phyloP scores from a whole-genome alignment of 2,113 vertebrate species.

The Guaruba guarouba region DNA sequence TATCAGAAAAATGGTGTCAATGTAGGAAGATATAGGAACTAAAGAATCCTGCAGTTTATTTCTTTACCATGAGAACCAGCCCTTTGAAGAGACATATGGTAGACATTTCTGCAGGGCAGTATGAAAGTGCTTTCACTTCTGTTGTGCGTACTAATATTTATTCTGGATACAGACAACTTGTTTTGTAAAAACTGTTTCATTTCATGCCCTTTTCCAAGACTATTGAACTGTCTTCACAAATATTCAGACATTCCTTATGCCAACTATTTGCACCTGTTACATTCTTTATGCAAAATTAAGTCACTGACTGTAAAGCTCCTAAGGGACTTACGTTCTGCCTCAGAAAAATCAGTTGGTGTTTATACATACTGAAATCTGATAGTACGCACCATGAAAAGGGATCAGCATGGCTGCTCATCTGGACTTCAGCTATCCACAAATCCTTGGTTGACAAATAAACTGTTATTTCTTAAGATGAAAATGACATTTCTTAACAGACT shows the following conservation, averaged over 20 bases:
- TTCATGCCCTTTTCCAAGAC: neutral
- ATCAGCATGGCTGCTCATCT: neutral
- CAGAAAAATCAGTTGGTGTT: slow-evolving; percentile 6
- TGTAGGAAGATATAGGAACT: neutral
- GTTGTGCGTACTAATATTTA: neutral
- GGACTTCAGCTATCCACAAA: neutral
- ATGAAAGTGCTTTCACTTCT: neutral
- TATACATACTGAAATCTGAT: slow-evolving; percentile 8
- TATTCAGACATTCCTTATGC: neutral
- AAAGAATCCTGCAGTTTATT: neutral
- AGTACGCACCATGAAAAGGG: neutral
- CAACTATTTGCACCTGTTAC: slow-evolving; percentile 60
- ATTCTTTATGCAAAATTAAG: slow-evolving; percentile 43
- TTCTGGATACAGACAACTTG: neutral
- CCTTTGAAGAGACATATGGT: neutral
- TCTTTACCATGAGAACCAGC: neutral
- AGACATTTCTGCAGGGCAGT: neutral
- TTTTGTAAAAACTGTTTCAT: neutral
- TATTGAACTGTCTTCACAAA: slow-evolving; percentile 41
- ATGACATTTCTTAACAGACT: neutral
- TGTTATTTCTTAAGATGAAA: neutral
- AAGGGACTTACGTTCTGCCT: neutral
- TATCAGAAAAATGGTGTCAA: neutral
- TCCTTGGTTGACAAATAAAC: neutral
- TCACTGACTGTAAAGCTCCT: neutral